Evolutionary conservation across 2,797 vertebrate genomes (phyloP).

Genomic region (Cirrhinus mrigala): DNA sequence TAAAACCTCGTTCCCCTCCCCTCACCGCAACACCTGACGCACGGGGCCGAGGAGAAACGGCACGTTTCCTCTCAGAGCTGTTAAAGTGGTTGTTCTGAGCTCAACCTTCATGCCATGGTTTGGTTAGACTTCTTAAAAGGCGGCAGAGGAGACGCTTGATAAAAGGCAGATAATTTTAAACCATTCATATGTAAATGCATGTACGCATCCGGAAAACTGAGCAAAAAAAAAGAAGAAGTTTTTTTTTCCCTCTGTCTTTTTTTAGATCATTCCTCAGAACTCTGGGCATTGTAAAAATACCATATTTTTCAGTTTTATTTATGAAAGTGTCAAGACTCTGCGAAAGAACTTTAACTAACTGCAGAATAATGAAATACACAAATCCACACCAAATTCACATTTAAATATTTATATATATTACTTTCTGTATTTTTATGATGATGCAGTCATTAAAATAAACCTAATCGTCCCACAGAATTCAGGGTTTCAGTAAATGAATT

Average conservation of each 20-base stretch:
- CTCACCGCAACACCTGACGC: constrained; percentile 63
- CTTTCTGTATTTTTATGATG: constrained; percentile 51
- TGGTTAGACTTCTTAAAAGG: constrained; percentile 71
- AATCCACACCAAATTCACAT: neutral
- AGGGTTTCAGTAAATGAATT: neutral
- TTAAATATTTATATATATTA: too few species aligned
- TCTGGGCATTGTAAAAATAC: constrained; percentile 24
- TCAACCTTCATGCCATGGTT: constrained; percentile 81
- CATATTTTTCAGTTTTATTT: constrained; percentile 22
- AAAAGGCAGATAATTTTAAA: constrained; percentile 63
- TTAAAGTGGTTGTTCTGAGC: constrained; percentile 87
- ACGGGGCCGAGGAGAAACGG: constrained; percentile 66
- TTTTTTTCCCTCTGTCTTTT: constrained; percentile 44
- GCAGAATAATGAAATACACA: constrained; percentile 6
- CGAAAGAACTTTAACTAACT: constrained; percentile 48
- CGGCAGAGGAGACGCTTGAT: constrained; percentile 62
- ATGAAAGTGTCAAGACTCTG: constrained; percentile 12
- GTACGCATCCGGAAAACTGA: constrained; percentile 58
- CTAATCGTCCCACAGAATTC: constrained; percentile 10
- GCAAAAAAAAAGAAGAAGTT: constrained; percentile 4
- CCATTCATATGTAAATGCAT: constrained; percentile 72
- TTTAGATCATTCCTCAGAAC: constrained; percentile 57
- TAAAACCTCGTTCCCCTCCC: constrained; percentile 69
- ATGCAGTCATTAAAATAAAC: constrained; percentile 73
- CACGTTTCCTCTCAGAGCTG: constrained; percentile 92